Percentiles rank a stretch among this genome's conserved stretches.
These are phyloP conservation scores for Oreochromis mossambicus DNA, from an alignment of 2,797 vertebrate genomes.

Conservation along the genomic window DNA sequence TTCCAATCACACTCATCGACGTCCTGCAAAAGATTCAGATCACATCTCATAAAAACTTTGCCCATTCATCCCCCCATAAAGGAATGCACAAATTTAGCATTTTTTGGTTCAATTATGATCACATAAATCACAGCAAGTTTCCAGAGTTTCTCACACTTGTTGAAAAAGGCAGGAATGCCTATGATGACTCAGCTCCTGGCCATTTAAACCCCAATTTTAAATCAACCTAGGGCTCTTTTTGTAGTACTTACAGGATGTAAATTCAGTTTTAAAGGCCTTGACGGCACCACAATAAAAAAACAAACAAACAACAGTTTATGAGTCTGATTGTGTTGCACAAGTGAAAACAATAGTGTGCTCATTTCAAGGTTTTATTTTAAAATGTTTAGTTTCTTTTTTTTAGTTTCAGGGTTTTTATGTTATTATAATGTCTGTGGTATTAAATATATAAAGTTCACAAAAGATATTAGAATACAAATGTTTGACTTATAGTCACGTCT, in stretches of 20 bases:
- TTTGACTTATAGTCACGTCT: background rate
- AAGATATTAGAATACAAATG: rapidly evolving
- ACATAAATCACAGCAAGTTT: background rate
- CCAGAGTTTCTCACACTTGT: background rate
- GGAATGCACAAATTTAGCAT: background rate
- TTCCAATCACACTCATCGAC: background rate
- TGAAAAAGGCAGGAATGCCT: background rate
- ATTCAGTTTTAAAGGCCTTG: background rate
- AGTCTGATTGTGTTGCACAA: rapidly evolving
- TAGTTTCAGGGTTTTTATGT: background rate
- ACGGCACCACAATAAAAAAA: background rate
- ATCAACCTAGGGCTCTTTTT: background rate
- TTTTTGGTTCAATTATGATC: background rate
- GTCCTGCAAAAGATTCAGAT: background rate
- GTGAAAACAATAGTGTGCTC: background rate
- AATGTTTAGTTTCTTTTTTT: background rate
- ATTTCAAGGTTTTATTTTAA: background rate
- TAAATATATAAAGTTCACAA: rapidly evolving
- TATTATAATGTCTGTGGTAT: background rate
- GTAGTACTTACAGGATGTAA: background rate
- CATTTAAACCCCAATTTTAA: background rate
- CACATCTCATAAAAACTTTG: rapidly evolving
- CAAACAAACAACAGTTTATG: rapidly evolving
- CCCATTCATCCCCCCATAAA: rapidly evolving
- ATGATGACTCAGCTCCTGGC: background rate